Evolutionary conservation across 2,888 invertebrate genomes (phyloP).

Genomic region (Alitta virens): DNA sequence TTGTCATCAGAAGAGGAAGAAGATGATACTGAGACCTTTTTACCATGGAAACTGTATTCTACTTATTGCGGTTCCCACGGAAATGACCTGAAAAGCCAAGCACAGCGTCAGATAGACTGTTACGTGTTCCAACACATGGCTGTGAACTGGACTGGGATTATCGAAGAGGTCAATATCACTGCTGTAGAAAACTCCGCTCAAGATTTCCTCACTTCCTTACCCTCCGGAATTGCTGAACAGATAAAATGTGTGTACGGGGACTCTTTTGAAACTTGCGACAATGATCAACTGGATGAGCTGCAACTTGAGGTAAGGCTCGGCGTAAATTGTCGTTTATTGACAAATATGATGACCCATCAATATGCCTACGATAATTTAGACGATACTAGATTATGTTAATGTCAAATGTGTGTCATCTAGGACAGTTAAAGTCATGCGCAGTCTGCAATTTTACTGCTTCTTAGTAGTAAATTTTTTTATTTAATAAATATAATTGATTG

Average conservation of each 20-base stretch:
- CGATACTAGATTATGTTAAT: too few species aligned
- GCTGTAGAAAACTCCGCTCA: conserved; percentile 13
- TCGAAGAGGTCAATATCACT: conserved; percentile 10
- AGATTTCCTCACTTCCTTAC: conserved; percentile 7
- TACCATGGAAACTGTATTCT: conserved; percentile 10
- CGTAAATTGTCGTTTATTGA: too few species aligned
- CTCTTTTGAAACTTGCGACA: conserved; percentile 1
- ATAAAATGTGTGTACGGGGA: conserved; percentile 16
- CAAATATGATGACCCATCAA: too few species aligned
- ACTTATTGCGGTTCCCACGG: conserved; percentile 3
- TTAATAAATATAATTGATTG: too few species aligned
- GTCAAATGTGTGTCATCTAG: too few species aligned
- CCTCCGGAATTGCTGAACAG: conserved; percentile 5
- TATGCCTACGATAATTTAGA: too few species aligned
- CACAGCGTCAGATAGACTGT: conserved; percentile 4
- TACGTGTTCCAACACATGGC: conserved; percentile 3
- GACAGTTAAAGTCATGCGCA: too few species aligned
- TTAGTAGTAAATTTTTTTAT: too few species aligned
- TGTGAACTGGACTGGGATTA: conserved; percentile 16
- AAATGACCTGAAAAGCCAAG: conserved; percentile 11
- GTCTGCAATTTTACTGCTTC: too few species aligned
- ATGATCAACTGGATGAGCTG: too few species aligned
- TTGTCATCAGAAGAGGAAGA: background rate
- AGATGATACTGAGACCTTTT: background rate
- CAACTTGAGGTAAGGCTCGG: too few species aligned